Base-by-base conservation (phyloP, 1,140 invertebrate species). In the Tetraneura akinire region DNA sequence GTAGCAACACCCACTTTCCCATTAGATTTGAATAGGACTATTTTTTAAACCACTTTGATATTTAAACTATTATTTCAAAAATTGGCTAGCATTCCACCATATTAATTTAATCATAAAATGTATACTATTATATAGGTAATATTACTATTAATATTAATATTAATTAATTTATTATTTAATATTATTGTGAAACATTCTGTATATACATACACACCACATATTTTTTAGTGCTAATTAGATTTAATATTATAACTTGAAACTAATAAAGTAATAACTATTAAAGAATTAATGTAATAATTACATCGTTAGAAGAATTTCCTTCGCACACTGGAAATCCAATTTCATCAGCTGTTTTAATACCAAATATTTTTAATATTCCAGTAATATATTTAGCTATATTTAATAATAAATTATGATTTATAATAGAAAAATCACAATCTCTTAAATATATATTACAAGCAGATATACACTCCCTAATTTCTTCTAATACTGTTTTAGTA, bases 361-460 rank as follows among this genome's bases (percentile, higher is more conserved):
- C 98, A 89, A 98, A 98, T 51, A 97, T 90, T 82, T 90, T 91
- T 62, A 99, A 87, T 3, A 99, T 88, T 83, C 92, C 88, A 0
- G 95, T 97, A 37, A 98, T 91, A 85, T 97, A 99, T 45, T 88
- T 85, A 21, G 91, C 91, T 60, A 93, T 89, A 81, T 91, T 88
- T 37, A 89, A 87, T 6, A 95, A 87, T 29, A 95, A 84, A 6
- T 90, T 85, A 10, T 86, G 86, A 85, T 89, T 89, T 1, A 89
- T 86, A 21, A 87, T 80, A 80, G 82, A 62, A 47, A 84, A 82
- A 84, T 89, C 88, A 80, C 88, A 88, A 81, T 90, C 88, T 47
- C 91, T 91, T 70, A 97, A 89, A 85, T 98, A 99, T 73, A 94
- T 88, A 86, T 99, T 98, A 57, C 90, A 89, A 45, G 90, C 16